These are phyloP conservation scores for Lucinisca nassula DNA, from an alignment of 2,888 invertebrate genomes.

Conservation along the genomic window DNA sequence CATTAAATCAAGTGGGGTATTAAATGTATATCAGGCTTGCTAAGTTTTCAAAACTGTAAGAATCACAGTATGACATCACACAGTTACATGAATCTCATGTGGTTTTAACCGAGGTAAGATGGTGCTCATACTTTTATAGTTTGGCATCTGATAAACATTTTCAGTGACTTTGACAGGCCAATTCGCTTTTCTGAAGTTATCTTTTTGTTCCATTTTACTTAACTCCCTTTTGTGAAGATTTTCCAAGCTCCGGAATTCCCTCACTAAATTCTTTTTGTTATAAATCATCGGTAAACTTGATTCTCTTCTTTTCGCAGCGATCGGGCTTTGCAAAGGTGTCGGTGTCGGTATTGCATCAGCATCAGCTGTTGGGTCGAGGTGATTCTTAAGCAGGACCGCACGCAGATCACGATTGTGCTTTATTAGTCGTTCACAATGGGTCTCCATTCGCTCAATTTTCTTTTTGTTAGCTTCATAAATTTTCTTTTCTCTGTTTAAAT, in stretches of 20 bases:
- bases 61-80: too few species aligned
- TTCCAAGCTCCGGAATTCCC: conserved; percentile 37
- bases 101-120: neutral
- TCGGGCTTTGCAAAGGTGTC: neutral
- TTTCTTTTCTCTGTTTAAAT: conserved; percentile 46
- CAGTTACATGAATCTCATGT: too few species aligned
- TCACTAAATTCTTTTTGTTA: conserved; percentile 38
- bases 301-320: neutral
- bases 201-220: neutral
- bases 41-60: too few species aligned
- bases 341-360: conserved; percentile 17
- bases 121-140: neutral
- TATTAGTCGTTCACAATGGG: conserved; percentile 17
- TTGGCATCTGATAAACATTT: neutral
- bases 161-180: neutral
- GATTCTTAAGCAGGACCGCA: conserved; percentile 39
- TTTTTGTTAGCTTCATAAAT: conserved; percentile 23
- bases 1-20: too few species aligned
- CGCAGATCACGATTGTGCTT: conserved; percentile 53
- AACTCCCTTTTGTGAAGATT: neutral
- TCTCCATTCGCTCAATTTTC: conserved; percentile 37
- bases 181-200: neutral
- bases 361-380: conserved; percentile 57
- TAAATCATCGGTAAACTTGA: conserved; percentile 34
- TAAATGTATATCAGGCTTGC: too few species aligned